phyloP scores from a whole-genome alignment of 2,113 vertebrate genomes.

The Isichthys henryi region DNA sequence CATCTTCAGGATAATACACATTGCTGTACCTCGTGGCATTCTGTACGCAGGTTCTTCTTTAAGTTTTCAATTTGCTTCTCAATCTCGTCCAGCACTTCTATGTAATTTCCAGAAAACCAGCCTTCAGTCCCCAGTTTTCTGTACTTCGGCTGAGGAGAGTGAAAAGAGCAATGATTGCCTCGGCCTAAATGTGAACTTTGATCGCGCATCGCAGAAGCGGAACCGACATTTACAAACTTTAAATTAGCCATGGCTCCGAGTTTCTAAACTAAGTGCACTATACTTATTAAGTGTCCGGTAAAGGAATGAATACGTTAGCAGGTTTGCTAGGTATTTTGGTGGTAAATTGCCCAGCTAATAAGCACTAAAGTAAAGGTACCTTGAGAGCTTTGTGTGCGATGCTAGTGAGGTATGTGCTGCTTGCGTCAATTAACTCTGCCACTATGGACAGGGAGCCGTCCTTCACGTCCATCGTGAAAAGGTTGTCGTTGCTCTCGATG shows the following conservation, averaged over 20 bases:
- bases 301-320: not conserved
- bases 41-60: conserved; percentile 43
- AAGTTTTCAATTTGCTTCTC: conserved; percentile 40
- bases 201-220: not conserved
- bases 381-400: conserved; percentile 59
- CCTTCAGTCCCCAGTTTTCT: conserved; percentile 63
- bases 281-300: not conserved
- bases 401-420: conserved; percentile 56
- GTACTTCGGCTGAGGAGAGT: conserved; percentile 55
- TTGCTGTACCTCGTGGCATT: conserved; percentile 41
- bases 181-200: not conserved
- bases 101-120: conserved; percentile 58
- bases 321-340: not conserved
- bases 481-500: conserved; percentile 15
- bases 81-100: conserved; percentile 53
- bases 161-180: not conserved
- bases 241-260: not conserved
- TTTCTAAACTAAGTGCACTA: not conserved
- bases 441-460: conserved; percentile 46
- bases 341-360: not conserved
- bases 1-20: not conserved
- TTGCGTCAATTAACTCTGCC: conserved; percentile 44
- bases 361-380: conserved; percentile 46
- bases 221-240: not conserved
- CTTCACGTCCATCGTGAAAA: conserved; percentile 33